Evolutionary conservation across 2,113 vertebrate species (phyloP).

Genomic region (Erythrocebus patas): DNA sequence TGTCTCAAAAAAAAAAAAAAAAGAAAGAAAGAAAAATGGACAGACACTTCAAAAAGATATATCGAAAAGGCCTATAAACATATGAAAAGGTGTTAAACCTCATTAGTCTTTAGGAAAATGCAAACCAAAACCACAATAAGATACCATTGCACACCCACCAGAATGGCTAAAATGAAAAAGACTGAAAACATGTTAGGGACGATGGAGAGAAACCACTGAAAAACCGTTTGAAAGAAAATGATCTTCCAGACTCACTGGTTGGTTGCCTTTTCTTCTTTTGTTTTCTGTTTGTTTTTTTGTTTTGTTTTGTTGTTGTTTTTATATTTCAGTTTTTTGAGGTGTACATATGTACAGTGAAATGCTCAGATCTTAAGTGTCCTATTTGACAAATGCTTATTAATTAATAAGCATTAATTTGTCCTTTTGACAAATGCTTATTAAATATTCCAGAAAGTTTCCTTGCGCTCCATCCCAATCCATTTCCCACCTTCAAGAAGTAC

Average conservation of each 20-base stretch:
- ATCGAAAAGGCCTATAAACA: neutral
- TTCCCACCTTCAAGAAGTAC: neutral
- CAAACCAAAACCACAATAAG: conserved; percentile 1
- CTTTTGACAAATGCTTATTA: neutral
- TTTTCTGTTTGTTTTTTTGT: neutral
- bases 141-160: neutral
- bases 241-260: neutral
- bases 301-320: neutral
- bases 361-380: neutral
- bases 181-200: neutral
- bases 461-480: neutral
- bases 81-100: neutral
- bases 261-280: neutral
- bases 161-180: neutral
- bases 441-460: conserved; percentile 7
- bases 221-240: neutral
- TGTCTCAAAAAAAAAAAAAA: too few species aligned
- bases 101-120: neutral
- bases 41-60: neutral
- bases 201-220: neutral
- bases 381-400: neutral
- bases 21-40: neutral
- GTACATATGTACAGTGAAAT: neutral
- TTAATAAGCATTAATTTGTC: neutral
- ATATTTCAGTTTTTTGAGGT: neutral